A percentile compares a stretch with the other conserved stretches of the same genome.
These are phyloP conservation scores for Cryptomyrus ogoouensis DNA, from an alignment of 2,113 vertebrate species.

Conservation along the genomic window DNA sequence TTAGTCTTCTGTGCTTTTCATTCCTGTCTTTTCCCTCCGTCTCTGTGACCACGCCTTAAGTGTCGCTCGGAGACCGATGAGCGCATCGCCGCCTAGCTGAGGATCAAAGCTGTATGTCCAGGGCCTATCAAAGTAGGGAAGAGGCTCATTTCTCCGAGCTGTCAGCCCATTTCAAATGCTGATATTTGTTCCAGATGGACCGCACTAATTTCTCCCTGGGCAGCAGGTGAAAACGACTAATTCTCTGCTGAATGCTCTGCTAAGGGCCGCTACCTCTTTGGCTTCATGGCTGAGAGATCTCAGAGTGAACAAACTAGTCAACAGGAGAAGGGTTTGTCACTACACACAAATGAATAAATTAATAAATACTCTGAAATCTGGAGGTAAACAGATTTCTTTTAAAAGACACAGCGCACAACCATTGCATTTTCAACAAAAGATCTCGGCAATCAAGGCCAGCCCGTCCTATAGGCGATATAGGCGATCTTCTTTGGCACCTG, in stretches of 20 bases:
- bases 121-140: conserved; percentile 7
- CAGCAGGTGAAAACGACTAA: neutral
- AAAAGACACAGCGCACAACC: neutral
- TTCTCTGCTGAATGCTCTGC: neutral
- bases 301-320: neutral
- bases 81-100: neutral
- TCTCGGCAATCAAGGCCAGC: neutral
- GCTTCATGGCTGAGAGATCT: neutral
- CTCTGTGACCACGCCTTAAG: conserved; percentile 8
- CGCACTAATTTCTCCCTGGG: neutral
- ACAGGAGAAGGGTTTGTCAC: neutral
- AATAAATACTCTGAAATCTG: neutral
- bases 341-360: neutral
- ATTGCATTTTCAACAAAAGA: neutral
- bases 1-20: neutral
- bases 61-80: neutral
- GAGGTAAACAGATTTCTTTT: neutral
- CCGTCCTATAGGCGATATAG: neutral
- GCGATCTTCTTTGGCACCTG: neutral
- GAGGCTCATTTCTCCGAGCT: conserved; percentile 7
- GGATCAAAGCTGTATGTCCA: conserved; percentile 18
- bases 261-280: neutral
- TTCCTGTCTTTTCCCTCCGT: neutral
- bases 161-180: neutral
- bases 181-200: neutral